A percentile compares a stretch with the other conserved stretches of the same genome.
These are phyloP conservation scores for Abrostola tripartita DNA, from an alignment of 2,888 invertebrate species.

Conservation along the genomic window DNA sequence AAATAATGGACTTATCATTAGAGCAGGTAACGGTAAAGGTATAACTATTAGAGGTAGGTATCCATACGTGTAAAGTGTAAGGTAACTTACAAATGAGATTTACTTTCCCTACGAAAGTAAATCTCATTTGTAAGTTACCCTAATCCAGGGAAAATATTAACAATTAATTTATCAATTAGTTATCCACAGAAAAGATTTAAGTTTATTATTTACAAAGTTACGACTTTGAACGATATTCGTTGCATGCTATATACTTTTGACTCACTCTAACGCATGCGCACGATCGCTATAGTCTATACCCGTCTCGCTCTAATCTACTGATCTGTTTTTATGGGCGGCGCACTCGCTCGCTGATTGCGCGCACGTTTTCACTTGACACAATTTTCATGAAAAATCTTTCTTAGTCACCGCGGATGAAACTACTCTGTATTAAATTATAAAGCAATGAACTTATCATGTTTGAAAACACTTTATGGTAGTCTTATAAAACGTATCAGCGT, in stretches of 20 bases:
- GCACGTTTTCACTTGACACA: slow-evolving; percentile 64
- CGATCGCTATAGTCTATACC: slow-evolving; percentile 46
- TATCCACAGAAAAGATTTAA: slow-evolving; percentile 23
- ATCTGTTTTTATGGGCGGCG: slow-evolving; percentile 79
- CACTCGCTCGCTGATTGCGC: slow-evolving; percentile 67
- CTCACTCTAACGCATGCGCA: slow-evolving; percentile 63
- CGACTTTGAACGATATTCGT: slow-evolving; percentile 30
- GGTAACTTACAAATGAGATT: too few relatives aligned
- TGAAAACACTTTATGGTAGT: slow-evolving; percentile 1
- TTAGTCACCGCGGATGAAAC: slow-evolving; percentile 8
- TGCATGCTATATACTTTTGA: slow-evolving; percentile 46
- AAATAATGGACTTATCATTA: too few relatives aligned
- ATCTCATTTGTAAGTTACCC: too few relatives aligned
- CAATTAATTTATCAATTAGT: slow-evolving; percentile 10
- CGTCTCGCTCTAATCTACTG: slow-evolving; percentile 75
- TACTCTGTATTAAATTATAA: slow-evolving; percentile 7
- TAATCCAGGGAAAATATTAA: background rate
- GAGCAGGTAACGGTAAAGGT: too few relatives aligned
- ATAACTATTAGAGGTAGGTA: too few relatives aligned
- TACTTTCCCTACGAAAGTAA: too few relatives aligned
- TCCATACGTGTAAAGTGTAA: too few relatives aligned
- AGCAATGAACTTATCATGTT: slow-evolving; percentile 5
- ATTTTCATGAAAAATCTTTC: slow-evolving; percentile 48
- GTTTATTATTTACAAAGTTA: slow-evolving; percentile 47
- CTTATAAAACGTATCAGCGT: slow-evolving; percentile 23